A percentile compares a stretch with the other conserved stretches of the same genome.
Evolutionary conservation across 2,888 invertebrate genomes (phyloP).

Genomic region (Tricholauxania praeusta): DNA sequence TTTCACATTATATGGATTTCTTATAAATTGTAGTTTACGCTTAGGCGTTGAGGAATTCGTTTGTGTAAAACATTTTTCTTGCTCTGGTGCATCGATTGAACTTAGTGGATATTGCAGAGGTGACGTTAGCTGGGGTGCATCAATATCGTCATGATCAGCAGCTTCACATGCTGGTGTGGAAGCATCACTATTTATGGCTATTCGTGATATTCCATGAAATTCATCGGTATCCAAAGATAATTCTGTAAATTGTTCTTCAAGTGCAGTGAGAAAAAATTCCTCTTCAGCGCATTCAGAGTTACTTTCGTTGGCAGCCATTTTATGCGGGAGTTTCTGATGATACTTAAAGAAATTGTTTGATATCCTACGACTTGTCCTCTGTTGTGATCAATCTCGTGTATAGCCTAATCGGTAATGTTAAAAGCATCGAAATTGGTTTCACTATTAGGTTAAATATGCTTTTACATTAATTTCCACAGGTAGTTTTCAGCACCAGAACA

Average conservation of each 20-base stretch:
- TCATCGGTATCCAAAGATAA: conserved; percentile 4
- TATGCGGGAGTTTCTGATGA: neutral
- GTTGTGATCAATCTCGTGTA: too few species aligned
- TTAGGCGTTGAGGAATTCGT: conserved; percentile 24
- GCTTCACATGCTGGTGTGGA: neutral
- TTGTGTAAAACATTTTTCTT: conserved; percentile 18
- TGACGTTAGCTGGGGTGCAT: neutral
- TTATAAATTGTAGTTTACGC: conserved; percentile 2
- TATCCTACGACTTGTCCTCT: too few species aligned
- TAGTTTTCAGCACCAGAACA: too few species aligned
- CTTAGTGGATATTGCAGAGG: neutral
- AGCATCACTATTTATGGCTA: conserved; percentile 9
- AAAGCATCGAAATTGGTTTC: too few species aligned
- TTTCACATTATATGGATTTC: too few species aligned
- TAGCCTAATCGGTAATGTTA: too few species aligned
- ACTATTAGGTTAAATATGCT: too few species aligned
- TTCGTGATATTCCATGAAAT: conserved; percentile 4
- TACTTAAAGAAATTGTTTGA: too few species aligned
- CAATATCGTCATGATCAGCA: neutral
- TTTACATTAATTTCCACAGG: too few species aligned
- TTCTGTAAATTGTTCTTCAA: conserved; percentile 22
- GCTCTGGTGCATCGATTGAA: neutral
- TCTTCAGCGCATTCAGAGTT: neutral
- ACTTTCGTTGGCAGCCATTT: conserved; percentile 22
- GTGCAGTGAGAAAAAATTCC: conserved; percentile 19